A percentile compares a stretch with the other conserved stretches of the same genome.
phyloP scores from a whole-genome alignment of 1,140 invertebrate genomes.

The Physella acuta region DNA sequence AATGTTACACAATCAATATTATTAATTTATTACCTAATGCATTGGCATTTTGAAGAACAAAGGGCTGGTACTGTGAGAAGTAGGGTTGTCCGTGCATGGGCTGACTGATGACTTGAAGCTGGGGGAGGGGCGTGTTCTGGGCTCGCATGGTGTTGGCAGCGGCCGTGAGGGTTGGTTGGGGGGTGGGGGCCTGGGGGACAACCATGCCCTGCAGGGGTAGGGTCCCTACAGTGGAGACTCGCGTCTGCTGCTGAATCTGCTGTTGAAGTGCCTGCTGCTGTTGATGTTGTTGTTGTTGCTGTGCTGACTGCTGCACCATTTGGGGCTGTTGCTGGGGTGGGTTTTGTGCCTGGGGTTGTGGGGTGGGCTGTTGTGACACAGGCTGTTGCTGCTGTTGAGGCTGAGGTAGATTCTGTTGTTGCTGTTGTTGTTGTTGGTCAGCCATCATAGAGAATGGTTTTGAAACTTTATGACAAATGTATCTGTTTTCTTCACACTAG shows the following conservation, averaged over 20 bases:
- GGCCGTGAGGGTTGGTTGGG: slow-evolving; percentile 3
- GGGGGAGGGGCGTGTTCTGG: slow-evolving; percentile 11
- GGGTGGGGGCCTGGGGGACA: slow-evolving; percentile 10
- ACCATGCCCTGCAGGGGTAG: slow-evolving; percentile 16
- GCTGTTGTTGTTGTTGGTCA: slow-evolving; percentile 4
- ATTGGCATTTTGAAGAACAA: slow-evolving; percentile 22
- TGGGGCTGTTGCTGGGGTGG: slow-evolving; percentile 11
- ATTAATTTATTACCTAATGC: slow-evolving; percentile 21
- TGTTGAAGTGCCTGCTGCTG: slow-evolving; percentile 5
- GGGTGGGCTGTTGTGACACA: background rate
- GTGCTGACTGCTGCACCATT: background rate
- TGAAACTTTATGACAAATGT: too few species aligned
- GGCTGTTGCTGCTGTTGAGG: background rate
- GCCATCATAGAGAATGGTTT: background rate
- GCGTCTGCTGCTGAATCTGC: slow-evolving; percentile 21
- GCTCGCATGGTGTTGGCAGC: slow-evolving; percentile 6
- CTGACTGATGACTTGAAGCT: slow-evolving; percentile 20
- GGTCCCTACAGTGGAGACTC: slow-evolving; percentile 13
- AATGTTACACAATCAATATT: too few species aligned
- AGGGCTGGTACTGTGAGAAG: slow-evolving; percentile 2
- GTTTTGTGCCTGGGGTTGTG: slow-evolving; percentile 8
- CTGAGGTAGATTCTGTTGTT: background rate
- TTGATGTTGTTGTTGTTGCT: slow-evolving; percentile 4
- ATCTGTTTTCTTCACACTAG: too few species aligned
- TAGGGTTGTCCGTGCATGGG: slow-evolving; percentile 19